Evolutionary conservation across 1,140 invertebrate genomes (phyloP).

Genomic region (Papilio aristodemus): DNA sequence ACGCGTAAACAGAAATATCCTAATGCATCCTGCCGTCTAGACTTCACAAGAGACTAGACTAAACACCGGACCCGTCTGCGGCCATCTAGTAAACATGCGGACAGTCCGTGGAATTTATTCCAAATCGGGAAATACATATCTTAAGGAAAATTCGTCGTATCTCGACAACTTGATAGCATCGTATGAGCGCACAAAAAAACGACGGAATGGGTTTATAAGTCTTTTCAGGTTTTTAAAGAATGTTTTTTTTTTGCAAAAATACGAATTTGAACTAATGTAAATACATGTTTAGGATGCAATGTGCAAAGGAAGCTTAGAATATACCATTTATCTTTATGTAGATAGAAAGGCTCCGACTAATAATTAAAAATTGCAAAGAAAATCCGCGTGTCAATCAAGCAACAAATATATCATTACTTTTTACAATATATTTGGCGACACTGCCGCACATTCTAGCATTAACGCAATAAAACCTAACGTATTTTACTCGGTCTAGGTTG

Average conservation of each 20-base stretch:
- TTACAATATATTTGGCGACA: background rate
- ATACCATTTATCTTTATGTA: too few species aligned
- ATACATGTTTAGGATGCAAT: too few species aligned
- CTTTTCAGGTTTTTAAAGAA: too few species aligned
- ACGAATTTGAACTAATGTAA: too few species aligned
- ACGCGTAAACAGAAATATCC: slow-evolving; percentile 33
- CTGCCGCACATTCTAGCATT: background rate
- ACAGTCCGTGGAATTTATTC: slow-evolving; percentile 7
- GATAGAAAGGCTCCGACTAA: too few species aligned
- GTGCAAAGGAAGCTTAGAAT: too few species aligned
- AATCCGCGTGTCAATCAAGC: background rate
- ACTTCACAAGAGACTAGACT: slow-evolving; percentile 35
- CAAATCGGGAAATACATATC: slow-evolving; percentile 9
- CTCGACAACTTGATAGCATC: background rate
- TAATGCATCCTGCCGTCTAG: slow-evolving; percentile 35
- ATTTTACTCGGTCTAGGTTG: slow-evolving; percentile 16
- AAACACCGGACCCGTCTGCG: slow-evolving; percentile 33
- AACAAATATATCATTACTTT: background rate
- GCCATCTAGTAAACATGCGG: slow-evolving; percentile 36
- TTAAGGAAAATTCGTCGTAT: background rate
- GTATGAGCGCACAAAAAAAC: background rate
- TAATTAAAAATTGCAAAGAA: background rate
- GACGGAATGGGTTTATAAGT: too few species aligned
- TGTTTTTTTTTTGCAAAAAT: too few species aligned
- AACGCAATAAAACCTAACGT: slow-evolving; percentile 6